Evolutionary conservation across 92 coral and sea anemone species (phyloP).

Genomic region (Parazoanthus darwini): DNA sequence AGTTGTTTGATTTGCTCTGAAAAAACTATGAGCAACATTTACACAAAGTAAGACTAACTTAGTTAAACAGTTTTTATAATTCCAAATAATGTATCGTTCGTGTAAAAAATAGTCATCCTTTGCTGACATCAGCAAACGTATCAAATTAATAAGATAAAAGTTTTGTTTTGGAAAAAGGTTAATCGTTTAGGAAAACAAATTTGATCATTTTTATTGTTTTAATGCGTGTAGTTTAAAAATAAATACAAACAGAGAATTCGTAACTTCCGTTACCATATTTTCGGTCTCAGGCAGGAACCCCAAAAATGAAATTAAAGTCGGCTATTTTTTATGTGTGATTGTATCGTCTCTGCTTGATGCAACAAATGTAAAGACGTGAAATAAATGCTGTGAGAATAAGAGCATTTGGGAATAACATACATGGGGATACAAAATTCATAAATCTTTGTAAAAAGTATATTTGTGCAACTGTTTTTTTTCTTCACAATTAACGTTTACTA

Average conservation of each 20-base stretch:
- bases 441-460: background rate
- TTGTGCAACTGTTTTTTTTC: background rate
- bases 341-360: conserved; percentile 7
- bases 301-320: background rate
- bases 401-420: background rate
- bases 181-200: background rate
- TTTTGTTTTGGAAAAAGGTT: background rate
- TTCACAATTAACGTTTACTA: background rate
- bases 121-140: conserved; percentile 22
- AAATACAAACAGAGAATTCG: conserved; percentile 21
- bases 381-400: conserved; percentile 23
- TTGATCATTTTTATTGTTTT: background rate
- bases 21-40: conserved; percentile 4
- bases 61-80: conserved; percentile 12
- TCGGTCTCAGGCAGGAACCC: conserved; percentile 14
- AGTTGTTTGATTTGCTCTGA: conserved; percentile 3
- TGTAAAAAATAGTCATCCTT: background rate
- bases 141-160: background rate
- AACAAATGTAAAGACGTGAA: conserved; percentile 21
- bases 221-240: conserved; percentile 10
- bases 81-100: background rate
- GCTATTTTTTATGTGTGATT: background rate
- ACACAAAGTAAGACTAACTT: conserved; percentile 1
- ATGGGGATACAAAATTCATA: background rate
- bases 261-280: conserved; percentile 27